Evolutionary conservation across 2,888 invertebrate genomes (phyloP).

Genomic region (Spatulosminthurus flaviceps): DNA sequence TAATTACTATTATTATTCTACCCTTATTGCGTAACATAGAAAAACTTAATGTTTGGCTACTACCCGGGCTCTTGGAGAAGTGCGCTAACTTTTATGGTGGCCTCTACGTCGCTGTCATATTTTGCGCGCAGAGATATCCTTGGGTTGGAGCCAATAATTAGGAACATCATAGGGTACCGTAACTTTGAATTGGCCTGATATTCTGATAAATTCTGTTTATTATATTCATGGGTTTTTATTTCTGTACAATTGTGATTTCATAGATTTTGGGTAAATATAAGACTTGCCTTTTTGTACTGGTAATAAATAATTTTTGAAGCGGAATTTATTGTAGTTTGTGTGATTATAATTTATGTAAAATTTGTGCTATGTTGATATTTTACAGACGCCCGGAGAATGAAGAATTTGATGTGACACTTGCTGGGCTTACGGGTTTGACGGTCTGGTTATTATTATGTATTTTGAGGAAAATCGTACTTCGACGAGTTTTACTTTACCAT

Average conservation of each 20-base stretch:
- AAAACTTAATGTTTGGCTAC: constrained; percentile 1
- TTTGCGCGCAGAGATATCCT: background rate
- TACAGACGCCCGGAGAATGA: too few relatives aligned
- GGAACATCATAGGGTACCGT: background rate
- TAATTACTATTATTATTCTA: too few relatives aligned
- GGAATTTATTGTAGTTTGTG: too few relatives aligned
- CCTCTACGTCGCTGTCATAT: background rate
- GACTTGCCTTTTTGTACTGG: too few relatives aligned
- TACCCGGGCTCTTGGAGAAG: constrained; percentile 26
- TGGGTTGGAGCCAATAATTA: background rate
- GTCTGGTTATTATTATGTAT: background rate
- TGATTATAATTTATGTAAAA: too few relatives aligned
- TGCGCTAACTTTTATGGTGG: background rate
- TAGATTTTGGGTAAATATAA: too few relatives aligned
- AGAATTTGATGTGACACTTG: background rate
- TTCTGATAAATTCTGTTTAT: too few relatives aligned
- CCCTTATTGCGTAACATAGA: background rate
- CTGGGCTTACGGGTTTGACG: background rate
- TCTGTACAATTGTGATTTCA: too few relatives aligned
- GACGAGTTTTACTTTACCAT: background rate
- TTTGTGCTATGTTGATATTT: too few relatives aligned
- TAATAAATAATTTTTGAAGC: too few relatives aligned
- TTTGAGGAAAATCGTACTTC: background rate
- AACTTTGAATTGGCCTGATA: too few relatives aligned
- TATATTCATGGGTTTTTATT: too few relatives aligned